Percentiles rank a stretch among this genome's conserved stretches.
Conservation (phyloP, 2,113 vertebrate species). For the Excalfactoria chinensis region DNA sequence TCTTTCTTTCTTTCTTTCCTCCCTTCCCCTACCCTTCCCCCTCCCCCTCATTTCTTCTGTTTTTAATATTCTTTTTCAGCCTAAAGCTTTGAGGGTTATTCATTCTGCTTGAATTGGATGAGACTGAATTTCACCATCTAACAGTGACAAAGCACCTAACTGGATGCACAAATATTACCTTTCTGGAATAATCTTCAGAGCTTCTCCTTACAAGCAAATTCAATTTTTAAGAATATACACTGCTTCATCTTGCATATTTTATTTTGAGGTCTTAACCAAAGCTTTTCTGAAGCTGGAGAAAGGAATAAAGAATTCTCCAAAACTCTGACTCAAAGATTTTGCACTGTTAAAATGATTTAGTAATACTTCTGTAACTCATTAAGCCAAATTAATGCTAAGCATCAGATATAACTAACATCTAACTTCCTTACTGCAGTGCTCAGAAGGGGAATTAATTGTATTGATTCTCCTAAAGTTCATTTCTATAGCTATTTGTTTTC, state of each 20-base stretch:
- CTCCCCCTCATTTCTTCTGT: neutral
- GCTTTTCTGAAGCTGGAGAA: neutral
- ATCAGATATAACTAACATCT: neutral
- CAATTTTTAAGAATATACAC: neutral
- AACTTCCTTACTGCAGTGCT: neutral
- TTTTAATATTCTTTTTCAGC: neutral
- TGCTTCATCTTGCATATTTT: neutral
- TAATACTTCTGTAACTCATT: neutral
- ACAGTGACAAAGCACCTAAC: neutral
- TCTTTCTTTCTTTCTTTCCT: too few relatives aligned
- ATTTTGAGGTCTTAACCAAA: neutral
- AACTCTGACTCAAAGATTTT: neutral
- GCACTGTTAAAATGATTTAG: neutral
- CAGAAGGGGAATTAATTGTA: neutral
- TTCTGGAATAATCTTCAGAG: neutral
- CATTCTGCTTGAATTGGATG: neutral
- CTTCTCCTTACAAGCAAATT: neutral
- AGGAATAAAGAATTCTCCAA: neutral
- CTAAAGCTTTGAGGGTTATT: neutral
- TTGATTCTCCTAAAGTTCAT: neutral
- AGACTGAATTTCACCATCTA: neutral
- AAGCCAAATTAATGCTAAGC: neutral
- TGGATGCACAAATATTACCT: neutral
- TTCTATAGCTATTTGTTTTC: neutral
- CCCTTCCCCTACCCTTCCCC: too few relatives aligned